Conservation (phyloP, 2,797 vertebrate species). For the Helicolenus hilgendorfi region DNA sequence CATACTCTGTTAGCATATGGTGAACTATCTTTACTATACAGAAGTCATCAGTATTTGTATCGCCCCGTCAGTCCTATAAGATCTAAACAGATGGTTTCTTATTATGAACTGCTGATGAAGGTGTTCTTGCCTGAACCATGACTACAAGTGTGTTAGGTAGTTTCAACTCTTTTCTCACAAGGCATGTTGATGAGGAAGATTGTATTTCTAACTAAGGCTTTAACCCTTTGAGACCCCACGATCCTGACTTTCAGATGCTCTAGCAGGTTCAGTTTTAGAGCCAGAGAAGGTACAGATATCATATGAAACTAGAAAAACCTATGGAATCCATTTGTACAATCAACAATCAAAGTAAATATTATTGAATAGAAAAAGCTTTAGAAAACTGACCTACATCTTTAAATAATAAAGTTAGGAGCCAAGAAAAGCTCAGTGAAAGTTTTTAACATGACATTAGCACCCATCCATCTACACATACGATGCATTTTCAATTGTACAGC, state of each 20-base stretch:
- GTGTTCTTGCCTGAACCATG: slow-evolving; percentile 34
- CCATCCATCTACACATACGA: background rate
- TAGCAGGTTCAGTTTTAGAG: no score
- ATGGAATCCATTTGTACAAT: no score
- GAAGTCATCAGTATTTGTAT: slow-evolving; percentile 74
- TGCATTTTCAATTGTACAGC: background rate
- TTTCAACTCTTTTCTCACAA: slow-evolving; percentile 11
- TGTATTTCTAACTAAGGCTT: background rate
- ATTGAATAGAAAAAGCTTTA: background rate
- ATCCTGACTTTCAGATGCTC: no score
- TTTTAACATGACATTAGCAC: background rate
- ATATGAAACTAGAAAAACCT: no score
- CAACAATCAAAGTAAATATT: background rate
- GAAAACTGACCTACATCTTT: background rate
- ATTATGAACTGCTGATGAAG: slow-evolving; percentile 66
- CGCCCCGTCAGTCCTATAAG: slow-evolving; percentile 49
- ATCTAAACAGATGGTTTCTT: slow-evolving; percentile 74
- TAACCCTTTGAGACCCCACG: background rate
- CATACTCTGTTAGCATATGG: slow-evolving; percentile 67
- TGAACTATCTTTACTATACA: slow-evolving; percentile 61
- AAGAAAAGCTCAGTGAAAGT: background rate
- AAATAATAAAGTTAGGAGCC: background rate
- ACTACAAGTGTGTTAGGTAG: slow-evolving; percentile 10
- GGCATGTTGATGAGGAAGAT: background rate
- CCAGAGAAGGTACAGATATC: no score